Conservation (phyloP, 2,888 invertebrate species). For the Athalia cordata region DNA sequence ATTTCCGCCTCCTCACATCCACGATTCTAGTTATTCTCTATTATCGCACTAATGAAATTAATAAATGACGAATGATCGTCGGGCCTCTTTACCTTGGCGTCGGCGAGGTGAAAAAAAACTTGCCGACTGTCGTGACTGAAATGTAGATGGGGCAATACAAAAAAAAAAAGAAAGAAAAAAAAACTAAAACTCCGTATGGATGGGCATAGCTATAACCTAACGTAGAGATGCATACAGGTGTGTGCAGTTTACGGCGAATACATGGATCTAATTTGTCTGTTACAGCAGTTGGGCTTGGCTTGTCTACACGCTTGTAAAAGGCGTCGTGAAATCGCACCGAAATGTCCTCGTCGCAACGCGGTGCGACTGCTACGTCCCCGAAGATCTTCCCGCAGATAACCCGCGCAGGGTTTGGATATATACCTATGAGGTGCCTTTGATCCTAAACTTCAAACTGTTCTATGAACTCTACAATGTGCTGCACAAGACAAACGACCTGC, state of each 20-base stretch:
- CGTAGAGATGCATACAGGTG: no score
- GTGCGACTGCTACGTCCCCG: background rate
- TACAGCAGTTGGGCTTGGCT: slow-evolving; percentile 1
- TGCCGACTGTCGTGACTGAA: slow-evolving; percentile 14
- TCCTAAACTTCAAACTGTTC: no score
- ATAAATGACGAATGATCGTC: no score
- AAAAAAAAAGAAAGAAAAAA: background rate
- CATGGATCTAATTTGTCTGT: no score
- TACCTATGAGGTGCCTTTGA: no score
- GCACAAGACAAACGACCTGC: background rate
- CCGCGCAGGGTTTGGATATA: background rate
- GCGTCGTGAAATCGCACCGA: slow-evolving; percentile 44
- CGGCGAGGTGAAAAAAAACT: no score
- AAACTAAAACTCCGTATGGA: background rate
- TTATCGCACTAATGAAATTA: no score
- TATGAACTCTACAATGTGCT: no score
- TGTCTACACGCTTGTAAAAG: slow-evolving; percentile 57
- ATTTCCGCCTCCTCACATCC: no score
- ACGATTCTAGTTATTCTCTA: no score
- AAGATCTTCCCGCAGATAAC: slow-evolving; percentile 16
- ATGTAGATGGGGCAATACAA: background rate
- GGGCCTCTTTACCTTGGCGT: no score
- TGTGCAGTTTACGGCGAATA: no score
- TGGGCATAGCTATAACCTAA: background rate
- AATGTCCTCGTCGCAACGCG: slow-evolving; percentile 10